A percentile compares a stretch with the other conserved stretches of the same genome.
These are phyloP conservation scores for Thalassophryne amazonica DNA, from an alignment of 2,797 vertebrate genomes.

Conservation along the genomic window DNA sequence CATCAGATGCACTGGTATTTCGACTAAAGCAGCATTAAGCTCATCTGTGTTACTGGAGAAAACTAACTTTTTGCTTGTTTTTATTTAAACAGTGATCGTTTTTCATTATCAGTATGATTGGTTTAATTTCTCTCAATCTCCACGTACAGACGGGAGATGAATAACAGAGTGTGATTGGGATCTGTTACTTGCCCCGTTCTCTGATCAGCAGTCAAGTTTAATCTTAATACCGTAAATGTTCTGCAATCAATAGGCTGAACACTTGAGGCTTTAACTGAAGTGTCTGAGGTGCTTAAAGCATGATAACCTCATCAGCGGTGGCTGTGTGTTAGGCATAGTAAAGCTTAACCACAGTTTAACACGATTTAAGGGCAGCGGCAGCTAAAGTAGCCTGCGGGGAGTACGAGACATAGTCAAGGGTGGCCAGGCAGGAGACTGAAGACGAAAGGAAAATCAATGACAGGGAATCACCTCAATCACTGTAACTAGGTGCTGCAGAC, in stretches of 20 bases:
- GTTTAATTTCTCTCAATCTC: too few relatives aligned
- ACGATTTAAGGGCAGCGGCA: conserved; percentile 57
- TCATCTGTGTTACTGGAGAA: conserved; percentile 12
- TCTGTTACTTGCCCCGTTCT: conserved; percentile 4
- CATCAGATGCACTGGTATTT: conserved; percentile 77
- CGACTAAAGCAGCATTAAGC: conserved; percentile 24
- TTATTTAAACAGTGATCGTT: conserved; percentile 26
- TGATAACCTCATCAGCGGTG: conserved; percentile 49
- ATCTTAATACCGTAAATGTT: neutral
- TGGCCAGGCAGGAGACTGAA: conserved; percentile 47
- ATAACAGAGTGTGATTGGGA: conserved; percentile 11
- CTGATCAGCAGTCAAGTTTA: conserved; percentile 20
- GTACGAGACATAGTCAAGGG: conserved; percentile 38
- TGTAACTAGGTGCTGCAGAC: conserved; percentile 74
- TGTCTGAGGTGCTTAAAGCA: conserved; percentile 21
- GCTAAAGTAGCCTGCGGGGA: conserved; percentile 48
- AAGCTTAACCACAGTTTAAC: conserved; percentile 65
- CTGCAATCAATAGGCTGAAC: conserved; percentile 27
- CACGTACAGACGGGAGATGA: conserved; percentile 37
- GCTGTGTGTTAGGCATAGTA: conserved; percentile 28
- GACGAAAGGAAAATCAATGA: conserved; percentile 77
- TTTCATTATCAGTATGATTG: conserved; percentile 26
- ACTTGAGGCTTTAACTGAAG: conserved; percentile 15
- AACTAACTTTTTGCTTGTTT: conserved; percentile 32
- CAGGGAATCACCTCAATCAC: conserved; percentile 77